Evolutionary conservation across 37 sponge, comb jelly and placozoan genomes (phyloP), one percentile per base, ranked within the genome.

Genomic region (Mnemiopsis leidyi): DNA sequence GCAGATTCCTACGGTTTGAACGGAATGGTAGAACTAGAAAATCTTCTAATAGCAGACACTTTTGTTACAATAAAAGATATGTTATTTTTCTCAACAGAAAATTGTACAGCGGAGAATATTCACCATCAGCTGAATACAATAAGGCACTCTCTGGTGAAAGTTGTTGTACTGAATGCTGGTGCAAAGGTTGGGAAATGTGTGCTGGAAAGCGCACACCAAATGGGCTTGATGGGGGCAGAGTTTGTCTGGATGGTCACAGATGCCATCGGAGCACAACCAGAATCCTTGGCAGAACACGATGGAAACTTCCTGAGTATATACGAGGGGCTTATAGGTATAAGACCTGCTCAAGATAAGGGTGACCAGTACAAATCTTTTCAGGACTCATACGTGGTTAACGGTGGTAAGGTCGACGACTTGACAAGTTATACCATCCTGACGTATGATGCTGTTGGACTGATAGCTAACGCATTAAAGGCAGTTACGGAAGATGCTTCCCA

Each of bases 1-100:
- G 30, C 25, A 29, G 75, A 71, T 71, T n/a, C 25, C n/a, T 71
- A 71, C 20, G 75, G 75, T 7, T 5, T 71, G 3, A 71, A 71
- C 30, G 75, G 30, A 5, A 71, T 71, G 25, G 75, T 71, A 71
- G n/a, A 71, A n/a, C 75, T 71, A 71, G 30, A 71, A 71, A 71
- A n/a, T 28, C n/a, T n/a, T 7, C 20, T 71, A 5, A 29, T 71
- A 28, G 20, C 75, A 28, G 75, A 71, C 75, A 5, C 30, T 23
- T 23, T 3, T 28, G 25, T 71, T 23, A 28, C 3, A 25, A 28
- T 71, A 28, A 71, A 71, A 28, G 30, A 71, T 28, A 23, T 71
- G 30, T 5, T 71, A 71, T 29, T 71, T 29, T 71, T 71, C 30
- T n/a, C 25, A n/a, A 67, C 68, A 67, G 25, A 71, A 7, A 48